Conservation (phyloP, 2,113 vertebrate species). For the Eptesicus fuscus region DNA sequence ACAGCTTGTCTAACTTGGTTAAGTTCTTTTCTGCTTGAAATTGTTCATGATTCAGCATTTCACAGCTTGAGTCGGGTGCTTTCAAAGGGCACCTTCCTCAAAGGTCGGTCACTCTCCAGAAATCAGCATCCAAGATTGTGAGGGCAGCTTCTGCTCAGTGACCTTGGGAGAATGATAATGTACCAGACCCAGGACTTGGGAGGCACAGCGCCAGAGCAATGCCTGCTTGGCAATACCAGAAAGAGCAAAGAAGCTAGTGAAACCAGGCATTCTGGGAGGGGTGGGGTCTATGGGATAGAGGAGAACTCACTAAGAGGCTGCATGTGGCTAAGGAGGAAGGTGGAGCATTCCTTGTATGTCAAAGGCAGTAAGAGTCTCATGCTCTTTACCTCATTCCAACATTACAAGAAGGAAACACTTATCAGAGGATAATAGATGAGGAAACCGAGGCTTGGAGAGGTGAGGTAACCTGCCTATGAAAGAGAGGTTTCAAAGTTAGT, state of each 20-base stretch:
- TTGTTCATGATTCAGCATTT: conserved; percentile 70
- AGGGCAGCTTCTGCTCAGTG: neutral
- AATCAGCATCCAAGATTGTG: neutral
- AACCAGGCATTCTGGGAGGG: neutral
- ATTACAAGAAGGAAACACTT: neutral
- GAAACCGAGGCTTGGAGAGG: neutral
- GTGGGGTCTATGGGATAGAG: accelerated
- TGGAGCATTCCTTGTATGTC: neutral
- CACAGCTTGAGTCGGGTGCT: conserved; percentile 58
- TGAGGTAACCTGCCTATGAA: neutral
- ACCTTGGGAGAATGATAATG: conserved; percentile 19
- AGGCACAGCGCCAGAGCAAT: neutral
- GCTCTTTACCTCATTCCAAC: neutral
- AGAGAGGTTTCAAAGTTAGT: neutral
- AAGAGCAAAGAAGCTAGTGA: neutral
- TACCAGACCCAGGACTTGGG: neutral
- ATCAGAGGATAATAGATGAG: neutral
- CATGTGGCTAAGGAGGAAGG: neutral
- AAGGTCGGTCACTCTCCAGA: conserved; percentile 69
- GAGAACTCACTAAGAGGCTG: neutral
- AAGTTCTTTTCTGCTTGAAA: conserved; percentile 79
- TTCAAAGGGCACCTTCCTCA: conserved; percentile 71
- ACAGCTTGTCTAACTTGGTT: conserved; percentile 82
- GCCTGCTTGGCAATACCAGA: neutral
- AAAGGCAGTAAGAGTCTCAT: neutral